phyloP scores from a whole-genome alignment of 2,113 vertebrate species.

The Sphyrna mokarran region DNA sequence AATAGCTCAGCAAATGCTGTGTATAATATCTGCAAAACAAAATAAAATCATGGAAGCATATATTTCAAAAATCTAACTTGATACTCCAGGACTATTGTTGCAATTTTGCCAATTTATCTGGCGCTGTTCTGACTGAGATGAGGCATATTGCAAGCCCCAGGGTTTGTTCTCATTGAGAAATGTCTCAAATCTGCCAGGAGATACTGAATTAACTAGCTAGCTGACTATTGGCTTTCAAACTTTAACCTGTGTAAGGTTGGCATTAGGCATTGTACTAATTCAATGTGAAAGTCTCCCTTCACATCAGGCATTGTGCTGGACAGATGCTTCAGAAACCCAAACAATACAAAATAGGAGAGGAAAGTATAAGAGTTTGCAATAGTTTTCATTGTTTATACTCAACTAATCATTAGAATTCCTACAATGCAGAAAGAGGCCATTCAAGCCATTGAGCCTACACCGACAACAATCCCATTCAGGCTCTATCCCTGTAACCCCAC shows the following conservation, averaged over 20 bases:
- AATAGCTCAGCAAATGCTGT: neutral
- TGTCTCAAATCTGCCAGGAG: neutral
- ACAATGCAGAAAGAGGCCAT: too few relatives aligned
- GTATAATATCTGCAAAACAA: neutral
- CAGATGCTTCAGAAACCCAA: neutral
- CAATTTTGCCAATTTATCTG: neutral
- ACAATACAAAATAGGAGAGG: neutral
- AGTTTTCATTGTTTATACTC: neutral
- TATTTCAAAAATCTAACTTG: neutral
- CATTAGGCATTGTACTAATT: neutral
- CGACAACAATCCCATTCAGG: too few relatives aligned
- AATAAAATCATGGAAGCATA: neutral
- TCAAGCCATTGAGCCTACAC: too few relatives aligned
- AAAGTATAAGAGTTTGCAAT: neutral
- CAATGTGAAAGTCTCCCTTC: neutral
- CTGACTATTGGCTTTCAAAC: neutral
- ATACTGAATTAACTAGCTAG: conserved; percentile 1
- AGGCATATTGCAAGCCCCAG: neutral
- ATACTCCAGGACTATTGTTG: neutral
- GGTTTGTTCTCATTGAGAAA: neutral
- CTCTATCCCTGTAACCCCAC: too few relatives aligned
- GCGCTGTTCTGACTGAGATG: neutral
- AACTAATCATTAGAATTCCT: too few relatives aligned
- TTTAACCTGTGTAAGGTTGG: conserved; percentile 10
- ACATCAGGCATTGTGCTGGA: too few relatives aligned